A percentile compares a stretch with the other conserved stretches of the same genome.
These are phyloP conservation scores for Limanda limanda DNA, from an alignment of 2,113 vertebrate species.

Conservation along the genomic window DNA sequence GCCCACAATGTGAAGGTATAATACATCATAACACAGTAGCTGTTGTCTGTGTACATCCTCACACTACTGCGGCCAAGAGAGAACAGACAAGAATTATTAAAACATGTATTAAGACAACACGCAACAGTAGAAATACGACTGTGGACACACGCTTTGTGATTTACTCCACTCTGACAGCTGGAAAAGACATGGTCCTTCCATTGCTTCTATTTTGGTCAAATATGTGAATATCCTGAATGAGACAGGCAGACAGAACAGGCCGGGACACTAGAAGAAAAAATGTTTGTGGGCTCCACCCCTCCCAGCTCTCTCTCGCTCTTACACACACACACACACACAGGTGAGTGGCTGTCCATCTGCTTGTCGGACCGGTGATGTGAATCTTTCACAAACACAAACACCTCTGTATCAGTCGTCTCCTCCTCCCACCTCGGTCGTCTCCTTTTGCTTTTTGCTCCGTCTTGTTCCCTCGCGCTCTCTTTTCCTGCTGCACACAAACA, in stretches of 20 bases:
- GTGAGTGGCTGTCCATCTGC: background rate
- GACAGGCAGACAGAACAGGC: too few relatives aligned
- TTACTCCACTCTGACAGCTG: too few relatives aligned
- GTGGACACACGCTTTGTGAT: too few relatives aligned
- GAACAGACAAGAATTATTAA: background rate
- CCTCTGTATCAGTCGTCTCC: conserved; percentile 5
- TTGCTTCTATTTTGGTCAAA: too few relatives aligned
- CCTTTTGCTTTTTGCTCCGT: background rate
- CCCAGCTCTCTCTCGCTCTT: background rate
- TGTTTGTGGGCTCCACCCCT: conserved; percentile 5
- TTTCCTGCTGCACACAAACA: conserved; percentile 57
- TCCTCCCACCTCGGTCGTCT: conserved; percentile 4
- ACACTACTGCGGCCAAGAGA: background rate
- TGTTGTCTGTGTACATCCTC: background rate
- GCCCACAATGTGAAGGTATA: background rate
- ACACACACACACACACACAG: background rate
- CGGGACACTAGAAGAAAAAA: background rate
- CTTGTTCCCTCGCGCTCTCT: background rate
- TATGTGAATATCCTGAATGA: too few relatives aligned
- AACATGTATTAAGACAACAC: background rate
- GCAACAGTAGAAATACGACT: too few relatives aligned
- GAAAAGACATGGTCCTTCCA: too few relatives aligned
- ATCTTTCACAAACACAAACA: conserved; percentile 10
- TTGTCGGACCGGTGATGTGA: conserved; percentile 6
- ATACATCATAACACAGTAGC: conserved; percentile 5